phyloP scores from a whole-genome alignment of 2,888 invertebrate genomes.

The Caradrina kadenii region DNA sequence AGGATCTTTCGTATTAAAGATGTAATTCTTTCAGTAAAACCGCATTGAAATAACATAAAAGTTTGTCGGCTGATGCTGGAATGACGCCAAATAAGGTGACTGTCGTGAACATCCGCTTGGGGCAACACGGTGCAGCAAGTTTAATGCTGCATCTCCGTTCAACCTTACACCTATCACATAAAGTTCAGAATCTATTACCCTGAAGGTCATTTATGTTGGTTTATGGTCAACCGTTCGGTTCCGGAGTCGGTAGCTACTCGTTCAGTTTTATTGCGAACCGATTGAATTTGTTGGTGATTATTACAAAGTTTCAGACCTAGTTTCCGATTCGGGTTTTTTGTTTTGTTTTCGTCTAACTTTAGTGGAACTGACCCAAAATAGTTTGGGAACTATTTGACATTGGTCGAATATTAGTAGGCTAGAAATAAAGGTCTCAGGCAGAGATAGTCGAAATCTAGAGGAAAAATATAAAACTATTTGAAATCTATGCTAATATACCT shows the following conservation, averaged over 20 bases:
- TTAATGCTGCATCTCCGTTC: constrained; percentile 62
- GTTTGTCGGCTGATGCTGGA: constrained; percentile 84
- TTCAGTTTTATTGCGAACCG: constrained; percentile 82
- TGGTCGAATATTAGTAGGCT: background rate
- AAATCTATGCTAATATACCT: no score
- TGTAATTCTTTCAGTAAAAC: constrained; percentile 81
- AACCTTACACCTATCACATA: constrained; percentile 66
- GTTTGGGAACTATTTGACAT: constrained; percentile 2
- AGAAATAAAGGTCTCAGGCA: background rate
- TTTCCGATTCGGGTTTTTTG: constrained; percentile 43
- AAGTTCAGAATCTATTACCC: constrained; percentile 69
- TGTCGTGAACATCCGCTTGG: constrained; percentile 85
- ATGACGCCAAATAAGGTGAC: constrained; percentile 88
- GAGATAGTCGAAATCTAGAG: no score
- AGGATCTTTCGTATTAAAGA: constrained; percentile 71
- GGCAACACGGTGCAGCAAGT: constrained; percentile 73
- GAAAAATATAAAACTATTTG: background rate
- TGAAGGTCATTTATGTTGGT: constrained; percentile 61
- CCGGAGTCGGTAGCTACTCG: constrained; percentile 80
- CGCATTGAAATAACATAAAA: constrained; percentile 89
- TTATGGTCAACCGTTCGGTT: constrained; percentile 78
- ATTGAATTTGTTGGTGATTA: constrained; percentile 84
- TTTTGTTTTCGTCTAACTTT: constrained; percentile 35
- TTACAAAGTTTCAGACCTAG: constrained; percentile 70
- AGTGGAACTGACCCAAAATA: constrained; percentile 25